Evolutionary conservation across 2,888 invertebrate genomes (phyloP).

Genomic region (Chymomyza amoena): DNA sequence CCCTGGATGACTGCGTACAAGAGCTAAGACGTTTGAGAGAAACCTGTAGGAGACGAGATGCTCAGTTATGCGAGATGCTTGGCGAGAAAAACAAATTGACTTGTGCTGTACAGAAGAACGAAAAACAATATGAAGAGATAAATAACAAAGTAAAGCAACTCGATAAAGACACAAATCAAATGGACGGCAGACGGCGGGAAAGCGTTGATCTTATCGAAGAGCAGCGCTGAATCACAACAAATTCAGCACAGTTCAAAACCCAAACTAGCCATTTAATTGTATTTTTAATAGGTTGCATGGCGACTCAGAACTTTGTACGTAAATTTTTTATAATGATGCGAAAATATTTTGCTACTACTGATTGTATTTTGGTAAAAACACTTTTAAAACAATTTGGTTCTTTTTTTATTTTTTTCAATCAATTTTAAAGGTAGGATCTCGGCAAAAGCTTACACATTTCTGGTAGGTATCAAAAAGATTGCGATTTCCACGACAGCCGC

Average conservation of each 20-base stretch:
- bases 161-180: constrained; percentile 49
- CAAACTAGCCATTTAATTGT: constrained; percentile 71
- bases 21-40: constrained; percentile 55
- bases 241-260: constrained; percentile 37
- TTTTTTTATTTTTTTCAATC: background rate
- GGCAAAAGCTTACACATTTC: constrained; percentile 10
- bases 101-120: constrained; percentile 38
- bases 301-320: constrained; percentile 56
- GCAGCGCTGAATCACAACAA: constrained; percentile 13
- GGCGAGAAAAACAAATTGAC: constrained; percentile 47
- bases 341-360: background rate
- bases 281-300: constrained; percentile 73
- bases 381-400: too few species aligned
- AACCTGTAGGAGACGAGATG: constrained; percentile 41
- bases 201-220: constrained; percentile 57
- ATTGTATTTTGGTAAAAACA: background rate
- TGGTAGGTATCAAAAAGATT: constrained; percentile 18
- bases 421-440: background rate
- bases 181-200: constrained; percentile 46
- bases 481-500: constrained; percentile 19
- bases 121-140: constrained; percentile 42
- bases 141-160: constrained; percentile 49
- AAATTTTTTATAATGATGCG: constrained; percentile 41
- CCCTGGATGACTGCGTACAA: constrained; percentile 39
- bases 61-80: constrained; percentile 31